Percentiles rank a stretch among this genome's conserved stretches.
Evolutionary conservation across 35 echinoderm and acorn worm species (phyloP).

Genomic region (Heliocidaris tuberculata): DNA sequence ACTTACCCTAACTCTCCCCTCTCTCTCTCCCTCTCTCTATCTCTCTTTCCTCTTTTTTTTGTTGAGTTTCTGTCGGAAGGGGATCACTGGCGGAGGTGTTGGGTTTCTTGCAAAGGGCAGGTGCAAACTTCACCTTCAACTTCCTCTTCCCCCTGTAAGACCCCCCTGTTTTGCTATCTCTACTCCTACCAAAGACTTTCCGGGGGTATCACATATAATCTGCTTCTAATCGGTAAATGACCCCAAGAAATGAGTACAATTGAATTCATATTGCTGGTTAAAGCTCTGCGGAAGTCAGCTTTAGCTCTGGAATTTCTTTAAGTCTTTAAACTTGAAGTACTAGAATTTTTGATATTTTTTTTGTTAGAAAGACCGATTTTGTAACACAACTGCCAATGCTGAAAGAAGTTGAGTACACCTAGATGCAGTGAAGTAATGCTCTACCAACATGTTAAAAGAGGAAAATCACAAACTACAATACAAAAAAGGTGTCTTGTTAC

Average conservation of each 20-base stretch:
- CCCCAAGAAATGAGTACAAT: slow-evolving; percentile 16
- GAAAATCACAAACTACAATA: neutral
- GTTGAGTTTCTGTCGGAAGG: neutral
- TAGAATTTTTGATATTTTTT: neutral
- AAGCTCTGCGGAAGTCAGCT: neutral
- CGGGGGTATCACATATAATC: neutral
- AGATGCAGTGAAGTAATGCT: neutral
- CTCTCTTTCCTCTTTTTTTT: neutral
- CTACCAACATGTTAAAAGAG: neutral
- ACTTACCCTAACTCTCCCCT: neutral
- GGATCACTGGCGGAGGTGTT: neutral
- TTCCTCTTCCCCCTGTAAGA: neutral
- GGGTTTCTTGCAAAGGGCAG: neutral
- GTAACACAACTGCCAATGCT: neutral
- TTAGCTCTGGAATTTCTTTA: neutral
- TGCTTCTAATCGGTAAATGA: neutral
- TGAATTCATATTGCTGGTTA: neutral
- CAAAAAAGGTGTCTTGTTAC: neutral
- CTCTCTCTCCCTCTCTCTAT: neutral
- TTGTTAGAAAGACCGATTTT: no score
- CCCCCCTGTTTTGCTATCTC: neutral
- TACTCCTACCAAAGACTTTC: neutral
- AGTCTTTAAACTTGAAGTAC: neutral
- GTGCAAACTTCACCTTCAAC: neutral
- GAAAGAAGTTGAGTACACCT: neutral